Evolutionary conservation across 92 coral and sea anemone species (phyloP).

Genomic region (Heteractis magnifica): DNA sequence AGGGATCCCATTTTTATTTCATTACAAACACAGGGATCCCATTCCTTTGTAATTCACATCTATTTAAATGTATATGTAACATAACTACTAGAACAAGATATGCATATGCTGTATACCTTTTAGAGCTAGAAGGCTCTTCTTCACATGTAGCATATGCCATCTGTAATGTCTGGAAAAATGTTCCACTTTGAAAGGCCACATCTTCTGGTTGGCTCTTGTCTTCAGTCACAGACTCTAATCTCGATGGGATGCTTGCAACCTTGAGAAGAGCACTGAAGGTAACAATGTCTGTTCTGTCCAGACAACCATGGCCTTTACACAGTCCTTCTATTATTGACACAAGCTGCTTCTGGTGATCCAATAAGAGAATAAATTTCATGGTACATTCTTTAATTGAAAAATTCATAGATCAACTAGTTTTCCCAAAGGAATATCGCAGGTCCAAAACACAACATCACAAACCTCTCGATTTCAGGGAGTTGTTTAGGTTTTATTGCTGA

Average conservation of each 20-base stretch:
- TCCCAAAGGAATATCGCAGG: no score
- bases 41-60: no score
- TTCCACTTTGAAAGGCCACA: constrained; percentile 47
- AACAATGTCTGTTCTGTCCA: constrained; percentile 75
- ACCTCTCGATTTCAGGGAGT: no score
- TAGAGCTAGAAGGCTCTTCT: constrained; percentile 33
- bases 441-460: no score
- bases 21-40: no score
- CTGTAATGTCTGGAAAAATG: constrained; percentile 65
- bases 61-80: no score
- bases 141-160: constrained; percentile 59
- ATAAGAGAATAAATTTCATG: neutral
- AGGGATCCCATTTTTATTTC: no score
- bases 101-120: no score
- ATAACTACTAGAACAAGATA: no score
- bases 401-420: no score
- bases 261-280: constrained; percentile 69
- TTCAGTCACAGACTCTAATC: neutral
- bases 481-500: no score
- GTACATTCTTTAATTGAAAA: no score
- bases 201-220: constrained; percentile 16
- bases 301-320: constrained; percentile 97
- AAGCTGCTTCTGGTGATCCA: constrained; percentile 64
- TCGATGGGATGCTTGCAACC: constrained; percentile 56
- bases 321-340: constrained; percentile 90